Conservation (phyloP, 2,797 vertebrate species). For the Mastacembelus armatus region DNA sequence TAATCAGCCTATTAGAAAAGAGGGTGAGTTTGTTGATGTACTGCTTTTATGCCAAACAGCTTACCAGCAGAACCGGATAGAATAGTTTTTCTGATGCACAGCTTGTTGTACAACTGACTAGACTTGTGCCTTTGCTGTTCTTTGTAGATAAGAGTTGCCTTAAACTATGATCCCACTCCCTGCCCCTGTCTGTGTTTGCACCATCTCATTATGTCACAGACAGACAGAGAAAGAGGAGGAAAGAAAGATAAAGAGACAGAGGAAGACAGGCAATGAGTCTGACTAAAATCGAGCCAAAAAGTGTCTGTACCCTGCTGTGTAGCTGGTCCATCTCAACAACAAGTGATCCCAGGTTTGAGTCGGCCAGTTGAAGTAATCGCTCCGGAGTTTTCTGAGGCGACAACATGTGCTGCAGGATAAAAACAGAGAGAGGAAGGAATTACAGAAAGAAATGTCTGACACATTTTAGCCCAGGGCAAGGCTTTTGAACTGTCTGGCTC, state of each 20-base stretch:
- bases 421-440: constrained; percentile 59
- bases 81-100: neutral
- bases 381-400: constrained; percentile 94
- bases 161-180: constrained; percentile 16
- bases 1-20: too few species aligned
- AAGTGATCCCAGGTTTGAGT: constrained; percentile 91
- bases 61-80: neutral
- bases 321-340: constrained; percentile 96
- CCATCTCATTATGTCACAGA: constrained; percentile 14
- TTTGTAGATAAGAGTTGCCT: neutral
- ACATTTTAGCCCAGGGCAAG: constrained; percentile 53
- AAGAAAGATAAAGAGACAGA: constrained; percentile 13
- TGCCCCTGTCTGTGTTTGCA: constrained; percentile 10
- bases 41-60: too few species aligned
- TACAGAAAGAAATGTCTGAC: constrained; percentile 57
- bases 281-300: constrained; percentile 22
- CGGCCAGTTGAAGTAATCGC: constrained; percentile 92
- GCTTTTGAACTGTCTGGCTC: constrained; percentile 53
- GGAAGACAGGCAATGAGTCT: too few species aligned
- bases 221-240: constrained; percentile 1
- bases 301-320: constrained; percentile 88
- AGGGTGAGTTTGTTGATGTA: neutral
- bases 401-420: constrained; percentile 89
- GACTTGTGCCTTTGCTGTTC: constrained; percentile 9
- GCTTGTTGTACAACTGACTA: neutral